Base-by-base conservation (phyloP, 1,140 invertebrate species). In the Papilio helenus region DNA sequence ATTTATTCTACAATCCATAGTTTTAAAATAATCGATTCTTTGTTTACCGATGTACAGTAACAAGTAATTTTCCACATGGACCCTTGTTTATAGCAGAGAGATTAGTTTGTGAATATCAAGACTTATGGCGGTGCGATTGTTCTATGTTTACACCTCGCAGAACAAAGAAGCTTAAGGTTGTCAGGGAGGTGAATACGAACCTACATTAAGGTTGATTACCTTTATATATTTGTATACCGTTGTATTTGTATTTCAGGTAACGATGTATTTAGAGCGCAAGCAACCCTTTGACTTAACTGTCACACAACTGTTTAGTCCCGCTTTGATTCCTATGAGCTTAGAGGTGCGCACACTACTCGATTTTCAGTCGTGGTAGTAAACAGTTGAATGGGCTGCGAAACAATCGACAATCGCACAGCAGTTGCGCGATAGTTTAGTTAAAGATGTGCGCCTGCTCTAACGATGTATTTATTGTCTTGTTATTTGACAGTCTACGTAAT, bases 181-280 rank as follows among this genome's bases (percentile, higher is more conserved):
- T 68, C 26, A 29, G 14, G 9, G 20, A 14, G 58, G 10, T 68
- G 61, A 34, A 68, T 29, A 68, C 61, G 14, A 16, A 68, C 61
- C 10, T 68, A 68, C 61, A 68, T 68, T 68, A 68, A 68, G 23
- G 61, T 68, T 68, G 61, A 68, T 68, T 68, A 68, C 61, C 7
- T 68, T 29, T 68, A 10, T 12, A 18, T 14, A 16, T 68, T 29
- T 68, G 20, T 12, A 18, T 14, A n/a, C 7, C 14, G 23, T 26
- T 18, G 26, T 26, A 16, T 68, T 68, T 34, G 26, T 18, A 61
- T 65, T 65, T 26, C 23, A 65, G 9, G 23, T 68, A 68, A 29
- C 61, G 14, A 68, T 34, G 23, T 68, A 29, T 65, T 26, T 68
- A 68, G 7, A 39, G 4, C 34, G 34, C 7, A n/a, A n/a, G 34